Evolutionary conservation across 1,140 invertebrate genomes (phyloP).

Genomic region (Oryzaephilus surinamensis): DNA sequence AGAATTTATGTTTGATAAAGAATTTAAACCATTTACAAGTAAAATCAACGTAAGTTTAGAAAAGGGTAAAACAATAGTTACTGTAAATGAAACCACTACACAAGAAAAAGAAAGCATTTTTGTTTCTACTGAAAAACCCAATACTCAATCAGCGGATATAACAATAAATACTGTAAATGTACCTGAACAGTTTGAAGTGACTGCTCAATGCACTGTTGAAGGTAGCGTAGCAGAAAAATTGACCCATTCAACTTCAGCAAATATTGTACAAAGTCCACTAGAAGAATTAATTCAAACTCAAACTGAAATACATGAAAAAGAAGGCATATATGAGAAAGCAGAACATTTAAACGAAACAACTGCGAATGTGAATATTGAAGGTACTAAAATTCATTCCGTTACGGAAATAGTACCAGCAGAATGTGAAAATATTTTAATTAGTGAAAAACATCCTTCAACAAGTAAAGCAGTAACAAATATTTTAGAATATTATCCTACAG

Average conservation of each 20-base stretch:
- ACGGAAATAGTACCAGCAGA: conserved; percentile 14
- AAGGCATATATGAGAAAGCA: conserved; percentile 23
- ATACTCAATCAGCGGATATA: conserved; percentile 37
- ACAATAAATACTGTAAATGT: conserved; percentile 30
- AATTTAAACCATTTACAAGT: too few species aligned
- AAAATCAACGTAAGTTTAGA: conserved; percentile 25
- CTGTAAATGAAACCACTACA: conserved; percentile 20
- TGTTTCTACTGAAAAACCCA: conserved; percentile 26
- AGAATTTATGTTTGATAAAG: too few species aligned
- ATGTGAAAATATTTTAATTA: conserved; percentile 5
- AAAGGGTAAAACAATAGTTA: conserved; percentile 23
- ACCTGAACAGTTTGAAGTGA: conserved; percentile 24
- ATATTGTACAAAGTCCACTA: conserved; percentile 28
- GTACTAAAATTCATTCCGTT: conserved; percentile 18
- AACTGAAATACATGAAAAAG: conserved; percentile 30
- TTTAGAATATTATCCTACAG: too few species aligned
- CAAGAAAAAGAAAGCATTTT: conserved; percentile 41
- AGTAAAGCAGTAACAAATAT: too few species aligned
- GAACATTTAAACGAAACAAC: conserved; percentile 19
- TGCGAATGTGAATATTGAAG: conserved; percentile 26
- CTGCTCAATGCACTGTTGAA: conserved; percentile 9
- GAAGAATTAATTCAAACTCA: conserved; percentile 31
- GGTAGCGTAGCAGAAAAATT: too few species aligned
- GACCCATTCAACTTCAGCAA: conserved; percentile 31
- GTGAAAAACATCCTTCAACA: too few species aligned